phyloP scores from a whole-genome alignment of 2,113 vertebrate species.

The Crypturellus undulatus region DNA sequence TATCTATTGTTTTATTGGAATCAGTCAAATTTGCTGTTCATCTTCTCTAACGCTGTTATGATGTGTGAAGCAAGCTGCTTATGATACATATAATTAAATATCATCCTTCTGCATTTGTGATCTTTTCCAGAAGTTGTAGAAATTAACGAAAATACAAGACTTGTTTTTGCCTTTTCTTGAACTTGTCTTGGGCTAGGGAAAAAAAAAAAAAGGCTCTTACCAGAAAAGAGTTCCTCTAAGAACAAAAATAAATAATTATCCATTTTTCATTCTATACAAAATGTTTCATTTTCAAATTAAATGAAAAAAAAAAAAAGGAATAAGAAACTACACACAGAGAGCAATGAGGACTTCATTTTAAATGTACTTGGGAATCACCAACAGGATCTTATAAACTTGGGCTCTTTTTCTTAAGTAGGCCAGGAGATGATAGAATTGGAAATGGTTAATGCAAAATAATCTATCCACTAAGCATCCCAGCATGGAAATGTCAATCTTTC shows the following conservation, averaged over 20 bases:
- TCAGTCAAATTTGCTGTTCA: neutral
- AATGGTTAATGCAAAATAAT: neutral
- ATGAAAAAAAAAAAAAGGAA: neutral
- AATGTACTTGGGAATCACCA: neutral
- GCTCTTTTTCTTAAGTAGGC: neutral
- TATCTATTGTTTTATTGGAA: neutral
- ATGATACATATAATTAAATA: neutral
- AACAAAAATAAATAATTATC: neutral
- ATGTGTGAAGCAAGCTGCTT: conserved; percentile 20
- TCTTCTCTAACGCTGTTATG: neutral
- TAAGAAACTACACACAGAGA: neutral
- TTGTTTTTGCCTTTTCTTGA: neutral
- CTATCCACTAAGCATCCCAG: neutral
- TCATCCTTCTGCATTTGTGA: neutral
- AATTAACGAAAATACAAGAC: neutral
- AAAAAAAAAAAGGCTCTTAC: neutral
- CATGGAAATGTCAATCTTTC: neutral
- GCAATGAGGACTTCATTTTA: neutral
- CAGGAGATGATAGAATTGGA: neutral
- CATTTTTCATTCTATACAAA: neutral
- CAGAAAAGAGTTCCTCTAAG: neutral
- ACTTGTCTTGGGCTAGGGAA: neutral
- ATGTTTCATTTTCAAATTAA: neutral
- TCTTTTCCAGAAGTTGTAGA: neutral
- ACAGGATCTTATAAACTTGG: neutral